Evolutionary conservation across 2,888 invertebrate species (phyloP).

Genomic region (Folsomia candida): DNA sequence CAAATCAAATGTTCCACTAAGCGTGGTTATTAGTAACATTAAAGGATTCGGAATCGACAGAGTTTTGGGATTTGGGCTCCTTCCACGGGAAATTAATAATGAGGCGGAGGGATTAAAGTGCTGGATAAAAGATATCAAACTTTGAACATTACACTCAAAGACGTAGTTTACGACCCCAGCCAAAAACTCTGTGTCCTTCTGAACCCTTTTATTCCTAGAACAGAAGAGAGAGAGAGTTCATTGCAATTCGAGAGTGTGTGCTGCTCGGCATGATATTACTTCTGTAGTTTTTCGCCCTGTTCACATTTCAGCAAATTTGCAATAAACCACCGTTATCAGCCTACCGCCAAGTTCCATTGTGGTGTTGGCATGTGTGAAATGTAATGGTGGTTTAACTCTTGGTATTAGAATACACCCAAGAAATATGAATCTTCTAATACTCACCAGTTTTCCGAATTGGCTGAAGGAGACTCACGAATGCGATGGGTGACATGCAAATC

Average conservation of each 20-base stretch:
- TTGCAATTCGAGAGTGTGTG: too few relatives aligned
- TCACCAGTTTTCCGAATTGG: constrained; percentile 55
- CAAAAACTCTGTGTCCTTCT: too few relatives aligned
- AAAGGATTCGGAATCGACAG: background rate
- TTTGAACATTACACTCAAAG: background rate
- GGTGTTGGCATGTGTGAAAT: background rate
- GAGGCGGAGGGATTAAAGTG: background rate
- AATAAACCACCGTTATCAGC: background rate
- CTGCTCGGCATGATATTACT: too few relatives aligned
- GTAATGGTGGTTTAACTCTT: background rate
- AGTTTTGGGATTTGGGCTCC: background rate
- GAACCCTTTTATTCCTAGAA: too few relatives aligned
- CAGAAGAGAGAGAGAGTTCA: too few relatives aligned
- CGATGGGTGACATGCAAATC: constrained; percentile 66
- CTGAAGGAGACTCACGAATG: constrained; percentile 61
- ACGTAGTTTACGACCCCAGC: too few relatives aligned
- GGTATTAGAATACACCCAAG: too few relatives aligned
- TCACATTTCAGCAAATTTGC: too few relatives aligned
- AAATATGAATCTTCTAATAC: too few relatives aligned
- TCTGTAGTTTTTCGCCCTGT: too few relatives aligned
- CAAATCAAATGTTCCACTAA: background rate
- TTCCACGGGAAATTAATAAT: background rate
- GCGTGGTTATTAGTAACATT: background rate
- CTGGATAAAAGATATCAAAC: background rate
- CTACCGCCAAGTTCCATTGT: background rate